Conservation (phyloP, 2,888 invertebrate species). For the Pogonocherus hispidulus region DNA sequence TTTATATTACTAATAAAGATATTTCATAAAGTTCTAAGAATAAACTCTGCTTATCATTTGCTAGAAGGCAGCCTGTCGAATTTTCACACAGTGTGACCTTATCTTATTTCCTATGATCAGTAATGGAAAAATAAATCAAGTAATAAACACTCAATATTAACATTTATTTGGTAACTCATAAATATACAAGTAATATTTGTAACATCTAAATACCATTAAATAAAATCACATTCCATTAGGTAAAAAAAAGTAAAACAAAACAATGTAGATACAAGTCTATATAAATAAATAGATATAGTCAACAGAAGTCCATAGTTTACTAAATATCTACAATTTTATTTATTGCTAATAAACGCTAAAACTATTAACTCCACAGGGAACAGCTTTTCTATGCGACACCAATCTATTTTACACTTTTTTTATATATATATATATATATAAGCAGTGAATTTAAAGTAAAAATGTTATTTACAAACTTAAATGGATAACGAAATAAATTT, state of each 20-base stretch:
- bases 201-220: conserved; percentile 50
- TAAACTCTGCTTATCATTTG: too few relatives aligned
- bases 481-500: neutral
- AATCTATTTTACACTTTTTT: conserved; percentile 44
- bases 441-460: conserved; percentile 39
- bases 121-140: conserved; percentile 2
- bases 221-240: conserved; percentile 47
- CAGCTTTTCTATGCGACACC: conserved; percentile 53
- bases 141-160: conserved; percentile 45
- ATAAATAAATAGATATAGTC: conserved; percentile 13
- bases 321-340: conserved; percentile 48
- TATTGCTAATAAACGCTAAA: conserved; percentile 52
- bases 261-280: conserved; percentile 28
- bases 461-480: conserved; percentile 13
- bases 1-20: too few relatives aligned
- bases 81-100: too few relatives aligned
- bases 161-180: conserved; percentile 56
- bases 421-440: conserved; percentile 32
- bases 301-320: conserved; percentile 29
- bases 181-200: conserved; percentile 49
- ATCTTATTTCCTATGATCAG: neutral
- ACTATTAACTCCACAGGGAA: conserved; percentile 49
- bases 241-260: conserved; percentile 35
- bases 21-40: too few relatives aligned
- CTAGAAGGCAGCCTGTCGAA: too few relatives aligned